These are phyloP conservation scores for Agrotis exclamationis DNA, from an alignment of 2,888 invertebrate species.

Conservation along the genomic window DNA sequence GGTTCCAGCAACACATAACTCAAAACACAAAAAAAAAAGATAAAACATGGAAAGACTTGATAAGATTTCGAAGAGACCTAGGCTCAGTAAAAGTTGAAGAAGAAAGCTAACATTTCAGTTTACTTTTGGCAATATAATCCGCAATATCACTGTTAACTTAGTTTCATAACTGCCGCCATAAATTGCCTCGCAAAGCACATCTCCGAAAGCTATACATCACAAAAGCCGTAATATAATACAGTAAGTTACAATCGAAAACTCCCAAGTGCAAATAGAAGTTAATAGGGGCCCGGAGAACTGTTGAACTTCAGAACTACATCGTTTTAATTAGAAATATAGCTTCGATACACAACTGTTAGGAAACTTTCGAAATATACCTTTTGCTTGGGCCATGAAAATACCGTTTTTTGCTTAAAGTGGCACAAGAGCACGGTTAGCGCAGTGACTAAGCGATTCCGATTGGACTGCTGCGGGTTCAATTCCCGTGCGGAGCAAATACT, in stretches of 20 bases:
- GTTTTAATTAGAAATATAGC: conserved; percentile 57
- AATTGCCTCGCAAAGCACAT: conserved; percentile 23
- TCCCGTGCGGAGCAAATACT: no score
- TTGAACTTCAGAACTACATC: conserved; percentile 37
- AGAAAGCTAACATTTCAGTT: background rate
- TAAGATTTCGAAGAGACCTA: no score
- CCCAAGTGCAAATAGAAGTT: conserved; percentile 47
- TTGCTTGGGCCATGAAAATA: background rate
- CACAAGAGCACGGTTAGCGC: no score
- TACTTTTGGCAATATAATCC: background rate
- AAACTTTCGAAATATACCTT: conserved; percentile 22
- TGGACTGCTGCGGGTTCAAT: no score
- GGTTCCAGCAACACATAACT: no score
- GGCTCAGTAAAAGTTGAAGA: no score
- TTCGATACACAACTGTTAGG: conserved; percentile 28
- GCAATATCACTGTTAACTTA: background rate
- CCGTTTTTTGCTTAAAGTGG: background rate
- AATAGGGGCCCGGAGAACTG: conserved; percentile 32
- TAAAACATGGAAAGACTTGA: no score
- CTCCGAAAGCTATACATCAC: conserved; percentile 32
- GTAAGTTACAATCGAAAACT: conserved; percentile 41
- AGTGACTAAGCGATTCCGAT: no score
- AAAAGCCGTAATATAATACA: conserved; percentile 8
- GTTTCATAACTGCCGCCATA: conserved; percentile 24
- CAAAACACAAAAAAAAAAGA: no score